Percentiles rank a stretch among this genome's conserved stretches.
These are phyloP conservation scores for Glossosoma conforme DNA, from an alignment of 1,140 invertebrate species.

Conservation along the genomic window DNA sequence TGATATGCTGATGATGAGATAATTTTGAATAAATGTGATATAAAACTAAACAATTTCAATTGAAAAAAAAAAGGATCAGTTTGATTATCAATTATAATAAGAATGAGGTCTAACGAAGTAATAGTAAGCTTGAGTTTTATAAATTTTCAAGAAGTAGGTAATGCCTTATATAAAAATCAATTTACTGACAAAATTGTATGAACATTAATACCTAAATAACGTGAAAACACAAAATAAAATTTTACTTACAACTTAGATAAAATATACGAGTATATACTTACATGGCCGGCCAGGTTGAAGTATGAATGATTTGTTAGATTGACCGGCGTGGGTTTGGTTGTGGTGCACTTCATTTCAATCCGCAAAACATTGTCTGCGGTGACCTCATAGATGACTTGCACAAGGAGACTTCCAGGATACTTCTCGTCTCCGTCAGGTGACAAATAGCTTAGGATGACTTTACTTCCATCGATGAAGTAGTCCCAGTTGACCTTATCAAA, in stretches of 20 bases:
- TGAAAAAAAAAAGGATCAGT: too few species aligned
- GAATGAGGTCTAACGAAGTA: too few species aligned
- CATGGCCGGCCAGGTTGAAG: conserved; percentile 88
- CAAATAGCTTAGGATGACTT: conserved; percentile 61
- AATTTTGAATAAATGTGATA: too few species aligned
- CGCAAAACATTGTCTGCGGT: conserved; percentile 65
- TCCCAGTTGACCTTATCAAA: conserved; percentile 80
- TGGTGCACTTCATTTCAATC: conserved; percentile 67
- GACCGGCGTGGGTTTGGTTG: conserved; percentile 74
- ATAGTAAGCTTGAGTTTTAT: too few species aligned
- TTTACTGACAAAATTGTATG: too few species aligned
- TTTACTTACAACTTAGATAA: background rate
- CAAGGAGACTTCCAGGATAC: conserved; percentile 73
- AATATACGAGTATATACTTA: conserved; percentile 29
- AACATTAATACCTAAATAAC: too few species aligned
- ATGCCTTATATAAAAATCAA: too few species aligned
- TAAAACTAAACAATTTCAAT: too few species aligned
- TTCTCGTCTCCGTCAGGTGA: conserved; percentile 82
- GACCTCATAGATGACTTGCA: conserved; percentile 66
- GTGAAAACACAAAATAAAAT: too few species aligned
- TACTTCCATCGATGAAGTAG: conserved; percentile 45
- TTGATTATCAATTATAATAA: too few species aligned
- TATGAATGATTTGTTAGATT: conserved; percentile 93
- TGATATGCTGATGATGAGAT: too few species aligned
- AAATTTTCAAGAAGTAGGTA: too few species aligned